A percentile compares a stretch with the other conserved stretches of the same genome.
phyloP scores from a whole-genome alignment of 1,140 invertebrate genomes.

The Sitobion miscanthi region DNA sequence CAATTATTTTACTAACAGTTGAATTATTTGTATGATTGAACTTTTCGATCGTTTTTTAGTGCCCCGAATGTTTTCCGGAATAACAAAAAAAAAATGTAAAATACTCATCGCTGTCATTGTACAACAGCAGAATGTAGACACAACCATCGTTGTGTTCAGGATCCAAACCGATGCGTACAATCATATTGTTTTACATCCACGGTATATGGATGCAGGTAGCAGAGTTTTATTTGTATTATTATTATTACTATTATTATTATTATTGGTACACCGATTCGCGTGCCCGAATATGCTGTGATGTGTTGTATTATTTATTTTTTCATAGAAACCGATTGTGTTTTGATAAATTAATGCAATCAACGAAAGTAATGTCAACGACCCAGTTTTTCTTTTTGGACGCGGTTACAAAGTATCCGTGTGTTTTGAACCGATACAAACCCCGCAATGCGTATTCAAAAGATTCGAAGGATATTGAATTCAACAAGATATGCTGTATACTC shows the following conservation, averaged over 20 bases:
- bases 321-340: neutral
- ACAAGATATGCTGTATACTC: conserved; percentile 1
- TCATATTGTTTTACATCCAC: neutral
- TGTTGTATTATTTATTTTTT: neutral
- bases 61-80: neutral
- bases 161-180: neutral
- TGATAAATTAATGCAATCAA: conserved; percentile 16
- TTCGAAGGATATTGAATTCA: conserved; percentile 21
- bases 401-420: conserved; percentile 9
- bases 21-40: neutral
- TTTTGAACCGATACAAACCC: conserved; percentile 35
- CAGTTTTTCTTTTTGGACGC: neutral
- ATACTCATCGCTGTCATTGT: neutral
- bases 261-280: neutral
- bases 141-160: neutral
- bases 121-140: neutral
- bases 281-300: neutral
- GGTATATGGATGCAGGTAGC: neutral
- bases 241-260: neutral
- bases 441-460: conserved; percentile 46
- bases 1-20: neutral
- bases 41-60: neutral
- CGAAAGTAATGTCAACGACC: conserved; percentile 1
- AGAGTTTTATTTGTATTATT: neutral
- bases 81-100: neutral